These are phyloP conservation scores for Clistopyga incitator DNA, from an alignment of 2,888 invertebrate species.

Conservation along the genomic window DNA sequence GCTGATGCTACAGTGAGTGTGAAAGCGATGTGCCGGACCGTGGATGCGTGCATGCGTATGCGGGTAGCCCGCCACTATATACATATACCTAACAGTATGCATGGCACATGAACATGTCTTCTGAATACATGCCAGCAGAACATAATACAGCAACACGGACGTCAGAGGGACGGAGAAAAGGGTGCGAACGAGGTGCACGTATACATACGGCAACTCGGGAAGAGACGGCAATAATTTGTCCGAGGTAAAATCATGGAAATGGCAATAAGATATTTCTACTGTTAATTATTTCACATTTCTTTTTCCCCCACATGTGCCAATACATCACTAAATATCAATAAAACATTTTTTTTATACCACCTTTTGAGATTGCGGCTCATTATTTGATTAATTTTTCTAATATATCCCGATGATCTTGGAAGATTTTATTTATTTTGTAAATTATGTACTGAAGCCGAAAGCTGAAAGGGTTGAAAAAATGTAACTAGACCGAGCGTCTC, in stretches of 20 bases:
- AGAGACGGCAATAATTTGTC: slow-evolving; percentile 2
- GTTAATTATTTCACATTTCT: no score
- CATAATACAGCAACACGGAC: slow-evolving; percentile 30
- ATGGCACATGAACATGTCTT: slow-evolving; percentile 3
- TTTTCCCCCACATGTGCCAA: no score
- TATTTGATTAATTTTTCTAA: no score
- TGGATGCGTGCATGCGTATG: slow-evolving; percentile 62
- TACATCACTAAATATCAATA: no score
- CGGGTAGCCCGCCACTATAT: slow-evolving; percentile 8
- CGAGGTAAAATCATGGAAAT: not conserved
- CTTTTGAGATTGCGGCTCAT: no score
- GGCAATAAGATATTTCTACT: no score
- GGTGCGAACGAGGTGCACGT: slow-evolving; percentile 16
- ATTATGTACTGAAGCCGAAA: not conserved
- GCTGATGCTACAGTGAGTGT: slow-evolving; percentile 32
- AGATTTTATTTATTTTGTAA: no score
- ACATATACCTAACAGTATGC: not conserved
- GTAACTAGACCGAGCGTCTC: not conserved
- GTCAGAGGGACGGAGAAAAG: slow-evolving; percentile 21
- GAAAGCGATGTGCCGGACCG: slow-evolving; percentile 42
- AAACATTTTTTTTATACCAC: no score
- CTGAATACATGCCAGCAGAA: slow-evolving; percentile 9
- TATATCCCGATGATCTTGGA: no score
- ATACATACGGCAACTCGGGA: not conserved
- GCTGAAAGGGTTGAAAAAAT: not conserved